These are phyloP conservation scores for Delia radicum DNA, from an alignment of 1,140 invertebrate species.

Conservation along the genomic window DNA sequence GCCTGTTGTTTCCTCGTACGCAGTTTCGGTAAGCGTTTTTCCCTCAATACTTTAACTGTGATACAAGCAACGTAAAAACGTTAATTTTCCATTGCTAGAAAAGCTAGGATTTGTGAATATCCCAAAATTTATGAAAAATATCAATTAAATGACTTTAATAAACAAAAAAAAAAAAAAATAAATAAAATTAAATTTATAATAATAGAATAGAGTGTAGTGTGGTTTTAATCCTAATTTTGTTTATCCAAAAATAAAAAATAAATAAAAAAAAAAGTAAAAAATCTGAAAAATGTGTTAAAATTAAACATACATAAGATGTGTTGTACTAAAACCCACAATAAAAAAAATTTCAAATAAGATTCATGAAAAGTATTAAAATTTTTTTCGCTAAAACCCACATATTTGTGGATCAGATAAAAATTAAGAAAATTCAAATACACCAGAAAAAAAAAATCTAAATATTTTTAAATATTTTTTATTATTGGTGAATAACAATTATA, in stretches of 20 bases:
- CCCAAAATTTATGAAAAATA: not conserved
- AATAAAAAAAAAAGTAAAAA: constrained; percentile 12
- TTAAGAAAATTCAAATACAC: not conserved
- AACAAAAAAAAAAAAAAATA: constrained; percentile 6
- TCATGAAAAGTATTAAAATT: not conserved
- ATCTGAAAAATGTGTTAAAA: not conserved
- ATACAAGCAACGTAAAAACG: not conserved
- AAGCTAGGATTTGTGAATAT: not conserved
- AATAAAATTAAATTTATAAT: constrained; percentile 14
- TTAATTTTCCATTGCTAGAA: not conserved
- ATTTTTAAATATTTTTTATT: not conserved
- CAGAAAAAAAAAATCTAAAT: not conserved
- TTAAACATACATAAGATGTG: not conserved
- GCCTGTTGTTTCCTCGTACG: constrained; percentile 71
- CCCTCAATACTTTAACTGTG: not conserved
- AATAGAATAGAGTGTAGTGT: constrained; percentile 39
- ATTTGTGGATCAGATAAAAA: not conserved
- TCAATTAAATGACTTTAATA: not conserved
- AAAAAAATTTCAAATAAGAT: not conserved
- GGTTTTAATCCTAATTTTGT: constrained; percentile 31
- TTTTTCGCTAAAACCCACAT: no score
- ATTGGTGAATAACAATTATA: not conserved
- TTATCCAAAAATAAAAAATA: not conserved
- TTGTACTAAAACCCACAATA: not conserved
- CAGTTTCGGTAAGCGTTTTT: constrained; percentile 72